Conservation (phyloP, 2,113 vertebrate species). For the Condylura cristata region DNA sequence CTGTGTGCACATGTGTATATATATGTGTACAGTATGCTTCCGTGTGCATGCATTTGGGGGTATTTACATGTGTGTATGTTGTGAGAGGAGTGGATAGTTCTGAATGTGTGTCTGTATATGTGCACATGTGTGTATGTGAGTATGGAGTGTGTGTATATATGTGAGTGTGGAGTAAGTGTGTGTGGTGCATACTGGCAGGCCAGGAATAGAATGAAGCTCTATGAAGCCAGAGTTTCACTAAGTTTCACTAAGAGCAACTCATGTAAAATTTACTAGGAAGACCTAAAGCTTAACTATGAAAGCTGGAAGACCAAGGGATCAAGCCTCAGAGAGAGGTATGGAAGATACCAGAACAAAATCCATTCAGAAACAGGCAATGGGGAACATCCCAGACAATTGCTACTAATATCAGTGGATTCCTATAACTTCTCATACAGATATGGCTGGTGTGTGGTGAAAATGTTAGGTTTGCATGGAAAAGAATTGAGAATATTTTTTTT, state of each 20-base stretch:
- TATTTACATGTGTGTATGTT: background rate
- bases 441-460: background rate
- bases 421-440: background rate
- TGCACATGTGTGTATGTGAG: background rate
- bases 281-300: constrained; percentile 13
- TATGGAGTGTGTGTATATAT: background rate
- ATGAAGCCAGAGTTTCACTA: background rate
- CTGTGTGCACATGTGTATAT: background rate
- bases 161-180: background rate
- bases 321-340: background rate
- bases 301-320: background rate
- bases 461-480: background rate
- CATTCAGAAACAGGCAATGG: background rate
- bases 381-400: background rate
- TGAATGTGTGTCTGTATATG: background rate
- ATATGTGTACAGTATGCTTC: background rate
- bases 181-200: background rate
- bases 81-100: background rate
- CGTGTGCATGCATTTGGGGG: background rate
- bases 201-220: background rate
- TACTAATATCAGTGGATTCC: background rate
- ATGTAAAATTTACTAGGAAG: background rate
- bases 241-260: background rate
- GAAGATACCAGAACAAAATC: background rate
- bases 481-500: background rate